Conservation (phyloP, 2,113 vertebrate genomes). For the Macaca fascicularis region DNA sequence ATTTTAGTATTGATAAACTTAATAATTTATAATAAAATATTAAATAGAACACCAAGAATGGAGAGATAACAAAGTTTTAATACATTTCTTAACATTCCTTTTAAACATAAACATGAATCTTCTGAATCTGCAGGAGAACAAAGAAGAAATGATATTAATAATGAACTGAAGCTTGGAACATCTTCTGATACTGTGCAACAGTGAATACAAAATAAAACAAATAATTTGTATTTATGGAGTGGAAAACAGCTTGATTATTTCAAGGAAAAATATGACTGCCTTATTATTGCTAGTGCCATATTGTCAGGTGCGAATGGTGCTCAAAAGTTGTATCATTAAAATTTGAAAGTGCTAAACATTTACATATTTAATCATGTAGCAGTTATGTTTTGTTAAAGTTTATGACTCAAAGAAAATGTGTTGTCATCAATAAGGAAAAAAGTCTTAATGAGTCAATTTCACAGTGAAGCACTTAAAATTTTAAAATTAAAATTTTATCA, state of each 20-base stretch:
- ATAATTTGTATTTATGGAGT: constrained; percentile 77
- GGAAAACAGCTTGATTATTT: constrained; percentile 79
- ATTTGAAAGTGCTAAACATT: constrained; percentile 66
- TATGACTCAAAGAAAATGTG: constrained; percentile 54
- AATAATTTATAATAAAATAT: constrained; percentile 67
- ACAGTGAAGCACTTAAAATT: constrained; percentile 53
- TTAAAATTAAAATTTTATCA: constrained; percentile 24
- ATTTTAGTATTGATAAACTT: constrained; percentile 51
- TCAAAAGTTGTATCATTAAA: constrained; percentile 69
- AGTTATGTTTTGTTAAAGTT: constrained; percentile 66
- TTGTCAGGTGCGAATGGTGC: constrained; percentile 76
- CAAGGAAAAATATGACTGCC: constrained; percentile 74
- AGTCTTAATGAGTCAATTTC: not conserved
- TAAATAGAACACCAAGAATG: constrained; percentile 66
- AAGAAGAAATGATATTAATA: constrained; percentile 80
- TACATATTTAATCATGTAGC: constrained; percentile 60
- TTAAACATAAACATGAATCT: constrained; percentile 77
- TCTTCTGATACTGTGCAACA: constrained; percentile 78
- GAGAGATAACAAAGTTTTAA: constrained; percentile 69
- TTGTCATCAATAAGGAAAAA: constrained; percentile 43
- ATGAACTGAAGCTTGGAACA: constrained; percentile 76
- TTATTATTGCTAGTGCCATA: constrained; percentile 75
- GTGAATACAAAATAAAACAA: constrained; percentile 78
- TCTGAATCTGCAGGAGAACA: constrained; percentile 80
- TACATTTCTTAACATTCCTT: constrained; percentile 74